These are phyloP conservation scores for Ceuthmochares aereus DNA, from an alignment of 2,113 vertebrate genomes.

Conservation along the genomic window DNA sequence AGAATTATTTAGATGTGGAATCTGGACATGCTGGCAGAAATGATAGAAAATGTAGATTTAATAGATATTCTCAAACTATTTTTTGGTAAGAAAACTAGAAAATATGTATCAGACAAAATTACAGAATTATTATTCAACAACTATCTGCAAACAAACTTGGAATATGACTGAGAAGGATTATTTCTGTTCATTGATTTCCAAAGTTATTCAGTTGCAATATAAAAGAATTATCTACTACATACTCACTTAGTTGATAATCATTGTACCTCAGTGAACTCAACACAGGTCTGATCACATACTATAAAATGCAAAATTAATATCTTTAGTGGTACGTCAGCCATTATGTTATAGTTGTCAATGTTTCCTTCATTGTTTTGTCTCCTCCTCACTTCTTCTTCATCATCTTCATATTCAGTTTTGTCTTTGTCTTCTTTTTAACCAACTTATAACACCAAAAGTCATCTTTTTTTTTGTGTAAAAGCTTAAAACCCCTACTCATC, in stretches of 20 bases:
- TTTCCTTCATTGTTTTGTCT: background rate
- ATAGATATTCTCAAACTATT: accelerated
- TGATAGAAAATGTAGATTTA: background rate
- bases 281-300: background rate
- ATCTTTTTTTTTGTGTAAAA: background rate
- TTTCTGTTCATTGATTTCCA: background rate
- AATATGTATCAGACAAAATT: background rate
- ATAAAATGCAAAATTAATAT: background rate
- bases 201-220: background rate
- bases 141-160: background rate
- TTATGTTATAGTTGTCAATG: background rate
- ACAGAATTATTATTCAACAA: background rate
- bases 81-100: background rate
- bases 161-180: background rate
- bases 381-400: background rate
- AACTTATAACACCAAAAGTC: background rate
- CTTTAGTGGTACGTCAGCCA: background rate
- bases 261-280: background rate
- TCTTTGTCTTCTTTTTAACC: background rate
- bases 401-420: no score
- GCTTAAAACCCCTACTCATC: background rate
- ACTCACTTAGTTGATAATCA: background rate
- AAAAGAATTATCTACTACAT: background rate
- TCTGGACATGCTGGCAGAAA: background rate
- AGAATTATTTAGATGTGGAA: background rate